Conservation (phyloP, 2,797 vertebrate genomes). For the Kryptolebias ocellatus region DNA sequence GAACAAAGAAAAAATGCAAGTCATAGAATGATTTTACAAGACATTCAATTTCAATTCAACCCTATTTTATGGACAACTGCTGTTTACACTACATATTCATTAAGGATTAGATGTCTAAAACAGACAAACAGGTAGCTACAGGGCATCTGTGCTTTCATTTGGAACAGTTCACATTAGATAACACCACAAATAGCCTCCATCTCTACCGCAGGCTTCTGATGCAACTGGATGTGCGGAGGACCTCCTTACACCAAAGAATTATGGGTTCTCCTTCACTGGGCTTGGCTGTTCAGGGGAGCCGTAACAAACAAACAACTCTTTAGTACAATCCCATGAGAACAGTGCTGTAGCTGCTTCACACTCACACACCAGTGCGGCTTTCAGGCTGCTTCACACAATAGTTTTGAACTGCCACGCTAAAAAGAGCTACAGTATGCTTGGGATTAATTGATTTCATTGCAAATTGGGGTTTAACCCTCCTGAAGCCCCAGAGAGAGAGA, state of each 20-base stretch:
- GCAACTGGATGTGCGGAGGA: slow-evolving; percentile 81
- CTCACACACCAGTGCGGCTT: slow-evolving; percentile 59
- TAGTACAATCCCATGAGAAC: slow-evolving; percentile 66
- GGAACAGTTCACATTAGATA: slow-evolving; percentile 83
- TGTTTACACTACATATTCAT: no score
- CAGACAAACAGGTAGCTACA: not conserved
- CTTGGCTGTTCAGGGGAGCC: slow-evolving; percentile 65
- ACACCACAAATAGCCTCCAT: slow-evolving; percentile 71
- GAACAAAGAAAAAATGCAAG: slow-evolving; percentile 1
- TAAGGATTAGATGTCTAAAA: no score
- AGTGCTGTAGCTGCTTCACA: slow-evolving; percentile 50
- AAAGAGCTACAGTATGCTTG: slow-evolving; percentile 32
- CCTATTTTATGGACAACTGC: no score
- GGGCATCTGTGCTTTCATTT: slow-evolving; percentile 70
- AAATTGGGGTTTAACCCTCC: not conserved
- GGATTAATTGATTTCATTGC: slow-evolving; percentile 23
- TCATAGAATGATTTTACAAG: not conserved
- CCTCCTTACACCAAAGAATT: slow-evolving; percentile 81
- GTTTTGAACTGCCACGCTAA: slow-evolving; percentile 20
- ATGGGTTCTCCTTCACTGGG: slow-evolving; percentile 83
- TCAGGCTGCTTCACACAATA: slow-evolving; percentile 45
- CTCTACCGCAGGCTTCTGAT: slow-evolving; percentile 79
- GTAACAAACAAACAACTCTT: slow-evolving; percentile 75
- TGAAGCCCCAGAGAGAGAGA: no score
- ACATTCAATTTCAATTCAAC: no score